A percentile compares a stretch with the other conserved stretches of the same genome.
Conservation (phyloP, 2,888 invertebrate species). For the Cryptus armator region DNA sequence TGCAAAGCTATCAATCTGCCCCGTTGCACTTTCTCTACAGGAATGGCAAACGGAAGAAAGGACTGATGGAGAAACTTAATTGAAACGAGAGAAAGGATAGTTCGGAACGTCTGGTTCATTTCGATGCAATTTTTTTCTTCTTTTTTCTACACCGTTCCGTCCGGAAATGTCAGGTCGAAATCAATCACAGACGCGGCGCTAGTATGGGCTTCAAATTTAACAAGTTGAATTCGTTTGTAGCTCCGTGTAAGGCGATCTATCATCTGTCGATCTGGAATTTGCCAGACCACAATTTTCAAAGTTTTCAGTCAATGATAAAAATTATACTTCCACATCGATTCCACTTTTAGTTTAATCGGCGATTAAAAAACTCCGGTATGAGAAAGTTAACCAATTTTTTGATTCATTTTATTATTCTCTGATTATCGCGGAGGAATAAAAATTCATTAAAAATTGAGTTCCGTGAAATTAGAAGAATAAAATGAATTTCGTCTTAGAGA, state of each 20-base stretch:
- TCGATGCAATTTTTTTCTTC: background rate
- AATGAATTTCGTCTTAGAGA: background rate
- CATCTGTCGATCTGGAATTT: too few species aligned
- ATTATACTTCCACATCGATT: too few species aligned
- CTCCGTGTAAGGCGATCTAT: too few species aligned
- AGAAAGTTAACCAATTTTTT: too few species aligned
- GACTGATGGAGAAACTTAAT: conserved; percentile 19
- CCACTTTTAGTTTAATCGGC: too few species aligned
- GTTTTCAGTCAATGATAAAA: too few species aligned
- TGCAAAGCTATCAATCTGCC: conserved; percentile 75
- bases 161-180: background rate
- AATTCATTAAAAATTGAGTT: background rate
- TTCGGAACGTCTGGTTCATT: conserved; percentile 6
- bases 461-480: too few species aligned
- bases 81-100: conserved; percentile 20
- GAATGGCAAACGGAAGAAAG: conserved; percentile 38
- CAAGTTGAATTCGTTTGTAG: background rate
- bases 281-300: too few species aligned
- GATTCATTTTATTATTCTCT: too few species aligned
- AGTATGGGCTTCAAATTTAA: background rate
- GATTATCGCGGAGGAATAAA: background rate
- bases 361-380: too few species aligned
- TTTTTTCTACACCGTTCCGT: background rate
- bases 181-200: background rate
- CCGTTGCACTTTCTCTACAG: conserved; percentile 74